Evolutionary conservation across 2,113 vertebrate genomes (phyloP), one percentile per base, ranked within the genome.

Genomic region (Epinephelus fuscoguttatus): DNA sequence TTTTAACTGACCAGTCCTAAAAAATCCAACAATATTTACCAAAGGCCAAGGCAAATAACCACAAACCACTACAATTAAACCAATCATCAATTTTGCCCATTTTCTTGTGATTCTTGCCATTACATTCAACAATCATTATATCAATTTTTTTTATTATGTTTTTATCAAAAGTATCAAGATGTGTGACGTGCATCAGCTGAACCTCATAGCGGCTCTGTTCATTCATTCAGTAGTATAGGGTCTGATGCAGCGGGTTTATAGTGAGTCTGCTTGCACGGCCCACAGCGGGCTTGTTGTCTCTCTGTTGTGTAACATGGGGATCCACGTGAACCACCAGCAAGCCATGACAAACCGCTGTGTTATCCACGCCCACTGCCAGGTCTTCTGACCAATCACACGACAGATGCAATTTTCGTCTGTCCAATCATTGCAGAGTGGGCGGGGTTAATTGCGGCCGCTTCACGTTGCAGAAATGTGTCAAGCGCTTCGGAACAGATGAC

Each of bases 381-480:
- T 23, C 1, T 3, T 0, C 4, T 40, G 47, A 12, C 95, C 93
- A 94, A 90, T 89, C 25, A 40, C 1, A 33, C 2, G 14, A 25
- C 0, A 75, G 0, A 27, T 45, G 11, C 1, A 17, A 27, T 33
- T 2, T 6, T 0, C 0, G 1, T 0, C 33, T 8, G 63, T 8
- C 93, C 88, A 95, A 95, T 95, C 53, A 82, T 1, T 10, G 6
- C 1, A 0, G 1, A 70, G 53, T 21, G 71, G 95, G 95, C 88
- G 95, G 68, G 25, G 83, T 15, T 33, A 3, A 0, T 1, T 0
- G 5, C 1, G 18, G 68, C 68, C 75, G 76, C 47, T 85, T 96
- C 96, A 96, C 95, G 95, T 96, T 95, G 96, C 91, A 89, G 62
- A 78, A 92, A 88, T 93, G 94, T 94, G 95, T 95, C 88, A 82